phyloP scores from a whole-genome alignment of 1,140 invertebrate genomes.

The Drosophila busckii region DNA sequence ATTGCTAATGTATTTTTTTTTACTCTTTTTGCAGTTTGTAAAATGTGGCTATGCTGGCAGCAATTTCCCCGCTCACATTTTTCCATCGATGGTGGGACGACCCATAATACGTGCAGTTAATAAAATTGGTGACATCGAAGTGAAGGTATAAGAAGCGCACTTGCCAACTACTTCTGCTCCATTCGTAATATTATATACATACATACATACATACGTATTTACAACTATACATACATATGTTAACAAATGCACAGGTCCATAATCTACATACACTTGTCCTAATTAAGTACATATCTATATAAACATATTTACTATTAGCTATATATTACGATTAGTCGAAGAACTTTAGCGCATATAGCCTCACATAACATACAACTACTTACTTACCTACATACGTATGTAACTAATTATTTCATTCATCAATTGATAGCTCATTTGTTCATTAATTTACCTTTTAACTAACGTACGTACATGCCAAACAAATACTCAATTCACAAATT shows the following conservation, averaged over 20 bases:
- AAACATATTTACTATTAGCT: conserved; percentile 35
- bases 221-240: neutral
- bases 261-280: conserved; percentile 18
- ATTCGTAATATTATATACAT: neutral
- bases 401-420: conserved; percentile 2
- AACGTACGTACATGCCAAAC: conserved; percentile 6
- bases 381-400: conserved; percentile 5
- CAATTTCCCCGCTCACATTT: conserved; percentile 99
- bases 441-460: neutral
- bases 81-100: conserved; percentile 98
- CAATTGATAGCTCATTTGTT: conserved; percentile 9
- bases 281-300: conserved; percentile 11
- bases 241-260: conserved; percentile 30
- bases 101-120: conserved; percentile 98
- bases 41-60: conserved; percentile 99
- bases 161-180: conserved; percentile 71
- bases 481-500: conserved; percentile 10
- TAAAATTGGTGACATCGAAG: conserved; percentile 99
- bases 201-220: conserved; percentile 10
- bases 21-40: conserved; percentile 92
- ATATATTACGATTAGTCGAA: conserved; percentile 38
- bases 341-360: conserved; percentile 31
- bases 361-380: conserved; percentile 20
- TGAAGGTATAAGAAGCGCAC: conserved; percentile 88
- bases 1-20: conserved; percentile 31